Base-by-base conservation (phyloP, 1,140 invertebrate species). In the Drosophila suzukii region DNA sequence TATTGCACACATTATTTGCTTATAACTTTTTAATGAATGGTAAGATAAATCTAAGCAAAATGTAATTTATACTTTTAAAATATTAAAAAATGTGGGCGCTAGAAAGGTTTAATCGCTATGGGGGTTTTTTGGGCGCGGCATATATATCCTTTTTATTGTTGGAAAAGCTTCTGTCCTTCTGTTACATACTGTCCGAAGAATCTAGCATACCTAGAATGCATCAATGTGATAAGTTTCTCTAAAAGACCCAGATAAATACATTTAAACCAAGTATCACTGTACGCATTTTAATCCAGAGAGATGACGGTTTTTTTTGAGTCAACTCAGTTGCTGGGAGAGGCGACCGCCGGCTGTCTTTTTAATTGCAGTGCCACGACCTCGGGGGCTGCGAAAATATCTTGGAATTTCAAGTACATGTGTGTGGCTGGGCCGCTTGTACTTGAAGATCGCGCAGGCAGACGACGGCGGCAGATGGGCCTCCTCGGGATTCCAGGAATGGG, bases 381-480 rank as follows among this genome's bases (percentile, higher is more conserved):
- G 83, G 60, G 57, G 78, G 62, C 82, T 85, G 78, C 83, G 51
- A 86, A 86, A 86, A 86, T 83, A 88, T 89, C 83, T 86, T 80
- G 83, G 83, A 86, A 86, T 89, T 86, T 86, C 84, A 86, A 89
- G 83, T 89, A 83, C 83, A 83, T 75, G 59, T 82, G 68, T 78
- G 61, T 55, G 55, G 50, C 27, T 62, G 57, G 39, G 32, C 50
- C 47, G 41, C 51, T 57, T 60, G 75, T 67, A 80, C 77, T 84
- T 84, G 77, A 84, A 57, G 53, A 78, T 75, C 36, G 61, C 56
- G 61, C 56, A 20, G n/a, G 11, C 53, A 46, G 53, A 47, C 57
- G 57, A 59, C 53, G 32, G 39, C 78, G 66, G 79, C 80, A 83
- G 77, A 41, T 83, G 63, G 58, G 24, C 53, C 50, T 73, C 30